Conservation (phyloP, 2,888 invertebrate genomes). For the Sinotaia quadrata region DNA sequence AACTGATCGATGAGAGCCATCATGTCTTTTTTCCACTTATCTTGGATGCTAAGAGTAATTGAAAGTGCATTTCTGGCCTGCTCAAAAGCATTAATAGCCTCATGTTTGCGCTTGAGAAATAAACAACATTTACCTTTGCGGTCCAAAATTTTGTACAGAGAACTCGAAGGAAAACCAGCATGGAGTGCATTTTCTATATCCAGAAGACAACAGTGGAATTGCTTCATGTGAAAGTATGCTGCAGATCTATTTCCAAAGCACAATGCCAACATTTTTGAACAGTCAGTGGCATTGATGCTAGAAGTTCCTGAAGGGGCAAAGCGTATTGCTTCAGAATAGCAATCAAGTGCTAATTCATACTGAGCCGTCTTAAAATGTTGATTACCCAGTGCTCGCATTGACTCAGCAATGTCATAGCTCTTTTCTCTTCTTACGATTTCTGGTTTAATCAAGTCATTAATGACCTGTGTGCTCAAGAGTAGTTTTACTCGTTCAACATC, state of each 20-base stretch:
- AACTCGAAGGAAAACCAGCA: constrained; percentile 78
- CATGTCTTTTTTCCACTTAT: constrained; percentile 45
- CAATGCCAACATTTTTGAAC: constrained; percentile 12
- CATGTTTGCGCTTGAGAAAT: constrained; percentile 74
- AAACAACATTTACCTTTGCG: constrained; percentile 79
- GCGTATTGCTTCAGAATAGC: constrained; percentile 59
- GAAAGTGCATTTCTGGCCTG: constrained; percentile 42
- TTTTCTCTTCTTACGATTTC: constrained; percentile 46
- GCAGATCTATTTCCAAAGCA: constrained; percentile 57
- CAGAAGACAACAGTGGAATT: constrained; percentile 57
- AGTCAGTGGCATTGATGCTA: neutral
- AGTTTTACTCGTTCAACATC: constrained; percentile 5
- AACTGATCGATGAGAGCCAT: constrained; percentile 29
- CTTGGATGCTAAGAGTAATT: constrained; percentile 42
- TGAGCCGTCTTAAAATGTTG: constrained; percentile 58
- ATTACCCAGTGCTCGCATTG: constrained; percentile 68
- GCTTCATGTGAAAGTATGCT: constrained; percentile 62
- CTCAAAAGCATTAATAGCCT: constrained; percentile 68
- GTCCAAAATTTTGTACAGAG: constrained; percentile 79
- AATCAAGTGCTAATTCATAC: constrained; percentile 54
- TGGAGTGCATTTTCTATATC: constrained; percentile 67
- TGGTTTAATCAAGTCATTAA: constrained; percentile 12
- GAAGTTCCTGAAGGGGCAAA: constrained; percentile 45
- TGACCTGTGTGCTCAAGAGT: constrained; percentile 9
- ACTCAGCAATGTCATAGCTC: constrained; percentile 57